A percentile compares a stretch with the other conserved stretches of the same genome.
These are phyloP conservation scores for Embiotoca jacksoni DNA, from an alignment of 2,113 vertebrate species.

Conservation along the genomic window DNA sequence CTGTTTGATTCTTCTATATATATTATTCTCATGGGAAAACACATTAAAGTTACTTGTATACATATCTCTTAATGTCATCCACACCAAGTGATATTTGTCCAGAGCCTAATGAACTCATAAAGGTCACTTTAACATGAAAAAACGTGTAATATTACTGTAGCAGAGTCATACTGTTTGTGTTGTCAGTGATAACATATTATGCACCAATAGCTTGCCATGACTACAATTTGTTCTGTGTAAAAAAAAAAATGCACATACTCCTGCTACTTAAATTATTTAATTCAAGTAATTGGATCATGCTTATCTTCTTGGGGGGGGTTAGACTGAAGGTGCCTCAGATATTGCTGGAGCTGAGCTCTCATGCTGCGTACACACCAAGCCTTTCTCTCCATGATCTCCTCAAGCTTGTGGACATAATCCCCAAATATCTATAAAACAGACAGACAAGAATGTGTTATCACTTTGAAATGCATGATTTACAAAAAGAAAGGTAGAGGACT, in stretches of 20 bases:
- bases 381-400: slow-evolving; percentile 88
- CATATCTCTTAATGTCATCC: too few species aligned
- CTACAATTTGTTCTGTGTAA: background rate
- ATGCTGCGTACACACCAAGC: slow-evolving; percentile 84
- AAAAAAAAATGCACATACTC: background rate
- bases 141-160: background rate
- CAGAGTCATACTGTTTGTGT: background rate
- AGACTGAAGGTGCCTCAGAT: slow-evolving; percentile 44
- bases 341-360: slow-evolving; percentile 85
- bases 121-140: background rate
- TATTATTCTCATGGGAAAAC: background rate
- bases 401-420: slow-evolving; percentile 85
- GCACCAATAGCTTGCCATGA: background rate
- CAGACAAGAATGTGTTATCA: background rate
- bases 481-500: background rate
- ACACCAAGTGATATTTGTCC: too few species aligned
- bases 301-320: slow-evolving; percentile 13
- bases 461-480: background rate
- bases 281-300: slow-evolving; percentile 24
- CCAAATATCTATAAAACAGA: slow-evolving; percentile 85
- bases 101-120: too few species aligned
- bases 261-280: background rate
- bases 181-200: background rate
- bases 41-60: background rate
- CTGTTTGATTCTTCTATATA: background rate